Conservation (phyloP, 2,797 vertebrate genomes). For the Enteromius treurensis region DNA sequence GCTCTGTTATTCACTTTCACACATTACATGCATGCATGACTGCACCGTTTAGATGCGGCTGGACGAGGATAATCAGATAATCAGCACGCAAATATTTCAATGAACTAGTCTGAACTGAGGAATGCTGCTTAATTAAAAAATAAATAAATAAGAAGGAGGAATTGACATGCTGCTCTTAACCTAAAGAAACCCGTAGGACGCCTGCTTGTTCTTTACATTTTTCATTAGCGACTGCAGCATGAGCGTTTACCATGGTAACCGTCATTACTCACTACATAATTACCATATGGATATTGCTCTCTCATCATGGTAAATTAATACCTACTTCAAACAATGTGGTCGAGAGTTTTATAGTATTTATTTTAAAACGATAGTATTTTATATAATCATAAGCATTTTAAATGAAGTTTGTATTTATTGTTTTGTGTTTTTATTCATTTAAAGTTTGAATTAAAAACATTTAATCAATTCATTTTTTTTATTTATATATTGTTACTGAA, state of each 20-base stretch:
- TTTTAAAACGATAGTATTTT: not conserved
- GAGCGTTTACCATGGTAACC: slow-evolving; percentile 25
- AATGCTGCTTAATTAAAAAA: slow-evolving; percentile 17
- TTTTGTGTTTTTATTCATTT: not conserved
- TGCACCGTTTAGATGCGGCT: slow-evolving; percentile 40
- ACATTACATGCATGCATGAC: slow-evolving; percentile 39
- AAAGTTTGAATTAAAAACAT: not conserved
- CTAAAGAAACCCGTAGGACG: slow-evolving; percentile 16
- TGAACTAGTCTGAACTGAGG: slow-evolving; percentile 9
- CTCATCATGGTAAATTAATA: not conserved
- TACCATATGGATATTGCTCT: not conserved
- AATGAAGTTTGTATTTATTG: not conserved
- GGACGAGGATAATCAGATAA: slow-evolving; percentile 38
- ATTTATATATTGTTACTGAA: not conserved
- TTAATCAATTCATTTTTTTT: not conserved
- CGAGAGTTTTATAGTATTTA: too few species aligned
- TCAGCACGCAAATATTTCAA: slow-evolving; percentile 24
- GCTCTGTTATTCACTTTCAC: slow-evolving; percentile 36
- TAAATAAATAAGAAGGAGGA: not conserved
- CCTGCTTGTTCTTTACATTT: slow-evolving; percentile 11
- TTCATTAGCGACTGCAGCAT: slow-evolving; percentile 11
- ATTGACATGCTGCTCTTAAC: slow-evolving; percentile 10
- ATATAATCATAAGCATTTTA: not conserved
- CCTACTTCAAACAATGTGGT: not conserved
- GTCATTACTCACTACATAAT: not conserved